A percentile compares a stretch with the other conserved stretches of the same genome.
Evolutionary conservation across 2,797 vertebrate species (phyloP).

Genomic region (Periophthalmus magnuspinnatus): DNA sequence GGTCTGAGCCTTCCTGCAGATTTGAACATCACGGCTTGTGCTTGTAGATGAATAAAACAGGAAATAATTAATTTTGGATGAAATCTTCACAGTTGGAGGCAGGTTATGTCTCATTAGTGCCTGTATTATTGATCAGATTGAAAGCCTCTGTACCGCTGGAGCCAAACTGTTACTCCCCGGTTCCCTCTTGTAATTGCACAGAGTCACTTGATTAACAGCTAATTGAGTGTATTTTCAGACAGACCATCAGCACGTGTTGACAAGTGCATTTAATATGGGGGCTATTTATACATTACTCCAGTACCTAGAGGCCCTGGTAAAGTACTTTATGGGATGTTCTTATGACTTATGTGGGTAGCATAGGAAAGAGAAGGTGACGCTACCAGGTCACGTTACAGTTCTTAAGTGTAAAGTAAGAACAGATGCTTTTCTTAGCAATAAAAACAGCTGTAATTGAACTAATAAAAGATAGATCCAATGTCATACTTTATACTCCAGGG

Average conservation of each 20-base stretch:
- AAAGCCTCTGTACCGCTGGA: slow-evolving; percentile 69
- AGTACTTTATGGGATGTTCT: background rate
- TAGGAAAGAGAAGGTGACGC: too few species aligned
- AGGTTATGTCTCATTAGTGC: slow-evolving; percentile 73
- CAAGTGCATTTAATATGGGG: slow-evolving; percentile 68
- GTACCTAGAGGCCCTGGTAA: background rate
- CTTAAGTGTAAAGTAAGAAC: too few species aligned
- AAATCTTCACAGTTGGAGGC: slow-evolving; percentile 75
- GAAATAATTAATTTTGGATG: slow-evolving; percentile 84
- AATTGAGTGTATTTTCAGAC: slow-evolving; percentile 78
- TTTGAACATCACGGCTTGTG: slow-evolving; percentile 76
- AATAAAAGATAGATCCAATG: too few species aligned
- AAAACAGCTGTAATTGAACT: too few species aligned
- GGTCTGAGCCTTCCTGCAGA: slow-evolving; percentile 65
- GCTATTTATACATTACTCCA: slow-evolving; percentile 42
- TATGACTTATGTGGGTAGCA: background rate
- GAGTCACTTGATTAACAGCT: slow-evolving; percentile 71
- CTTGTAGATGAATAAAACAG: slow-evolving; percentile 82
- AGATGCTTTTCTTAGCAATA: too few species aligned
- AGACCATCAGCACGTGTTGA: slow-evolving; percentile 69
- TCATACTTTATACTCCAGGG: too few species aligned
- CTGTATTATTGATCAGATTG: slow-evolving; percentile 82
- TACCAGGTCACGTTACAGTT: too few species aligned
- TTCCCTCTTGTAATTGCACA: slow-evolving; percentile 61
- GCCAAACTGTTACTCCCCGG: slow-evolving; percentile 61